Conservation (phyloP, 2,797 vertebrate species). For the Tapirus indicus region DNA sequence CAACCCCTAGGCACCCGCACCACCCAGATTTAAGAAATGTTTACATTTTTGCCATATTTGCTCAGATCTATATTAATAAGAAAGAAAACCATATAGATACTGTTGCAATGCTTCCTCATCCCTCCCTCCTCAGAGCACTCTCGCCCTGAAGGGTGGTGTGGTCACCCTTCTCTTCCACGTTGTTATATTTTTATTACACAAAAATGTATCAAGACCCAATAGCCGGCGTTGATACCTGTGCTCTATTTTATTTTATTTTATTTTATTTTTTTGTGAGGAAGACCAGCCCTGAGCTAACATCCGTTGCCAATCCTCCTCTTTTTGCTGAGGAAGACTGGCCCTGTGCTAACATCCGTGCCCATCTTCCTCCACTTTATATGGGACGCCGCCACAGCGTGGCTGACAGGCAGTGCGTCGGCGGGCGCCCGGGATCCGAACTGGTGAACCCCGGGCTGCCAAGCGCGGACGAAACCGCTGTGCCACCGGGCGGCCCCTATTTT, state of each 20-base stretch:
- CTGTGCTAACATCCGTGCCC: too few relatives aligned
- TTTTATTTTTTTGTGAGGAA: too few relatives aligned
- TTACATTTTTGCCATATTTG: neutral
- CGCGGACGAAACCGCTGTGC: too few relatives aligned
- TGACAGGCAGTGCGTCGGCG: too few relatives aligned
- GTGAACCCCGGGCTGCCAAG: too few relatives aligned
- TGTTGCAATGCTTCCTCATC: neutral
- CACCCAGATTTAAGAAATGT: neutral
- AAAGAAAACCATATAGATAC: neutral
- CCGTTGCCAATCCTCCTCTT: too few relatives aligned
- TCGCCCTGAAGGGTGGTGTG: rapidly evolving
- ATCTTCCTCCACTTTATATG: too few relatives aligned
- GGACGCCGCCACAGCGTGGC: too few relatives aligned
- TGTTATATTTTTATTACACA: neutral
- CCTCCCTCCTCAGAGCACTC: neutral
- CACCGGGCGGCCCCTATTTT: too few relatives aligned
- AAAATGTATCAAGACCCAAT: neutral
- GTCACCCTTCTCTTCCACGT: neutral
- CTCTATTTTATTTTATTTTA: neutral
- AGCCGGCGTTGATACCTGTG: neutral
- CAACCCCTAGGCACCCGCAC: neutral
- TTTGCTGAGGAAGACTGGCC: too few relatives aligned
- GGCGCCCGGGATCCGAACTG: too few relatives aligned
- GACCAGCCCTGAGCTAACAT: too few relatives aligned
- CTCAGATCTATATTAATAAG: neutral